These are phyloP conservation scores for Tonatia bakeri DNA, from an alignment of 2,113 vertebrate species.

Conservation along the genomic window DNA sequence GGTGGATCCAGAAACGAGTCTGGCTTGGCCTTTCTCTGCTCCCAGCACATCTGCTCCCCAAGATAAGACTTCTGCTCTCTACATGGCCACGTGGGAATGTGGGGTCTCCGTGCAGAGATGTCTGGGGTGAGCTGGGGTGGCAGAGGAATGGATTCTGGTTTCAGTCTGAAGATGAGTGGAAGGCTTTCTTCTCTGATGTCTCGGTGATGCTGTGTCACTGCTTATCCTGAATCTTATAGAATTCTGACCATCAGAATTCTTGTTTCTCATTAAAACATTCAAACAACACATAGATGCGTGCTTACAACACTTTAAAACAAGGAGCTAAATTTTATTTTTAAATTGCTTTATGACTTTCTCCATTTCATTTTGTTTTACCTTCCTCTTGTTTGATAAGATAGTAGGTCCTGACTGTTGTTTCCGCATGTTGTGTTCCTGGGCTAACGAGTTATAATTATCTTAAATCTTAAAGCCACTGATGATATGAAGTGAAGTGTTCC, in stretches of 20 bases:
- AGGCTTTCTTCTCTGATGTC: neutral
- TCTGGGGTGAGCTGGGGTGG: neutral
- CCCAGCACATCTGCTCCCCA: rapidly evolving
- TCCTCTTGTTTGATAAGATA: neutral
- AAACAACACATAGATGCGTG: neutral
- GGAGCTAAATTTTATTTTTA: neutral
- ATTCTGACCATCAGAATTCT: neutral
- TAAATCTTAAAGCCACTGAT: neutral
- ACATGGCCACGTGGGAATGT: neutral
- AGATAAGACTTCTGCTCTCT: neutral
- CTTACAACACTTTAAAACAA: neutral
- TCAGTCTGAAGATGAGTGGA: neutral
- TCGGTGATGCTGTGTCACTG: neutral
- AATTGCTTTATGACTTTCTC: neutral
- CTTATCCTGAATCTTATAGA: neutral
- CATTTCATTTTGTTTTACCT: neutral
- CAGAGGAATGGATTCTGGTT: neutral
- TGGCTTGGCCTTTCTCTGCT: neutral
- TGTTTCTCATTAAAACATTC: neutral
- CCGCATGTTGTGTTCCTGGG: neutral
- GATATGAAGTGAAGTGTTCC: neutral
- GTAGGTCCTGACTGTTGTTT: neutral
- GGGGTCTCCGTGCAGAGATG: neutral
- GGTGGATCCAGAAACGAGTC: neutral
- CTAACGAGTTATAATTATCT: neutral